Evolutionary conservation across 2,113 vertebrate species (phyloP).

Genomic region (Callaeas wilsoni): DNA sequence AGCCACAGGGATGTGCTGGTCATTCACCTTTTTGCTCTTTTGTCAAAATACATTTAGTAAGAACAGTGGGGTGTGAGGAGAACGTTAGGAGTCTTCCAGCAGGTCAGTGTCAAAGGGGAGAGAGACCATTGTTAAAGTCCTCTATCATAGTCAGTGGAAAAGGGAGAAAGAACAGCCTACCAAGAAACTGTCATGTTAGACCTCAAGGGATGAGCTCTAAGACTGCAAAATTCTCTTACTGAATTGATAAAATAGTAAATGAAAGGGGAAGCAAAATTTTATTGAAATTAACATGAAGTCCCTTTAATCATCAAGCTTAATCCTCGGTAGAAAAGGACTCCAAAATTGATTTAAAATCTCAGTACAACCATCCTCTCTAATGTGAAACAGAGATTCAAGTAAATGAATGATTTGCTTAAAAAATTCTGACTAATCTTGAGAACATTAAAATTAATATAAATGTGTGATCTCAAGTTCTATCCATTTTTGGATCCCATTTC

Average conservation of each 20-base stretch:
- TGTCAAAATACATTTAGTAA: constrained; percentile 35
- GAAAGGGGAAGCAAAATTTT: constrained; percentile 54
- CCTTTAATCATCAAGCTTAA: constrained; percentile 59
- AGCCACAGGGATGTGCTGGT: neutral
- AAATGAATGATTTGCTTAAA: constrained; percentile 71
- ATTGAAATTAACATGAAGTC: constrained; percentile 62
- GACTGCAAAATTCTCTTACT: constrained; percentile 2
- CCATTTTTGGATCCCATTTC: constrained; percentile 48
- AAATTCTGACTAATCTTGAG: constrained; percentile 72
- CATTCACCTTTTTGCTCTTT: constrained; percentile 18
- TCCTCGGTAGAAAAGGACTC: constrained; percentile 52
- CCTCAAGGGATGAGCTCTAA: neutral
- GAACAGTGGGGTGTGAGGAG: constrained; percentile 1
- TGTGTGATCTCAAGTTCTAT: constrained; percentile 65
- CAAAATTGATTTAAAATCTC: constrained; percentile 65
- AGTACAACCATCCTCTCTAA: constrained; percentile 53
- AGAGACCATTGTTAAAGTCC: constrained; percentile 3
- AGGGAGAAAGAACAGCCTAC: neutral
- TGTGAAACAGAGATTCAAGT: constrained; percentile 65
- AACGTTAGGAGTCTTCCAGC: neutral
- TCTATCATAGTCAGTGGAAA: neutral
- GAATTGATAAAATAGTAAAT: constrained; percentile 57
- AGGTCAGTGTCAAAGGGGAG: constrained; percentile 3
- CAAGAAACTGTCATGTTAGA: neutral
- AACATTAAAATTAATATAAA: constrained; percentile 72